Base-by-base conservation (phyloP, 2,888 invertebrate species). In the Drosophila hamatofila region DNA sequence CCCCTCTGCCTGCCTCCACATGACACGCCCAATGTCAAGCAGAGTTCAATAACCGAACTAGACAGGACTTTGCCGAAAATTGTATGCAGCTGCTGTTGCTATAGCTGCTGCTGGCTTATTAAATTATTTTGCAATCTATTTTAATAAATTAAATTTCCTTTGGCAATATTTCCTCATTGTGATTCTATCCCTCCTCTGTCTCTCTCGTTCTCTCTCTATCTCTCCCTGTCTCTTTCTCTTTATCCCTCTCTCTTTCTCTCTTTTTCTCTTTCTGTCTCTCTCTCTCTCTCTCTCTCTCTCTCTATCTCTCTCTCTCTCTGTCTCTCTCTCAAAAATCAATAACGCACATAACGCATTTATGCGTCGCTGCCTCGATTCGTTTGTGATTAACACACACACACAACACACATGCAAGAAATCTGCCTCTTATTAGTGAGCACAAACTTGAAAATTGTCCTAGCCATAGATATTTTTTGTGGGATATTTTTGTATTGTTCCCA, bases 71-170 rank as follows among this genome's bases (percentile, higher is more conserved):
- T 27, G 41, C 30, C 41, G 23, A 54, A 55, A 58, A 55, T 52
- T 35, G n/a, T 27, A 25, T 63, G 66, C 71, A 67, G 51, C 59
- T 60, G 46, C 27, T 48, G 8, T 51, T 23, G 16, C 33, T 14
- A 3, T 6, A 33, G 67, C 48, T 67, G 33, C 35, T 25, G 56
- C 52, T 49, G 35, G 69, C 75, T 89, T 62, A 88, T 88, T 79
- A 61, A 88, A 87, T 89, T 89, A 88, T 78, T 83, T 81, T 71
- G 72, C 83, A 83, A 87, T 89, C 74, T 75, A 79, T 78, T 80
- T 85, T 82, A 79, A 86, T 89, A 77, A 75, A 77, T 83, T 81
- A 66, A 67, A 82, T 89, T 75, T 85, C 72, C 80, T 75, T 64
- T 70, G 71, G 75, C 73, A 62, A 78, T 76, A 84, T 74, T 75